A percentile compares a stretch with the other conserved stretches of the same genome.
Conservation (phyloP, 2,113 vertebrate species). For the Pseudorectes ferrugineus region DNA sequence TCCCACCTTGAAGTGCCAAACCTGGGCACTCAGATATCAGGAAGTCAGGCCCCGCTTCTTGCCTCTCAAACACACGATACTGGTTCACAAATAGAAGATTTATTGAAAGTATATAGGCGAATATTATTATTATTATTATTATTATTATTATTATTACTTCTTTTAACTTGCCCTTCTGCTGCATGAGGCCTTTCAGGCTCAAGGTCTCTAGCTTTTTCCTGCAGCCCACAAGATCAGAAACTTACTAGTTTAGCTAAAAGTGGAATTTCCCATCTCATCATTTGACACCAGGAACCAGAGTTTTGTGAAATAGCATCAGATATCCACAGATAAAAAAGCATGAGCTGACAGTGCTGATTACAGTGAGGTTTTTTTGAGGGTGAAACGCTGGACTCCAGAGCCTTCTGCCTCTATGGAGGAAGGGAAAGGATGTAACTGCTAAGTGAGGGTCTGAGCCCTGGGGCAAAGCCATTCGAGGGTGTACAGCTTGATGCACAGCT, state of each 20-base stretch:
- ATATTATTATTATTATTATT: not conserved
- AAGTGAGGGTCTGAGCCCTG: not conserved
- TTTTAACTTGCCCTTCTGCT: not conserved
- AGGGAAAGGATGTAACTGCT: not conserved
- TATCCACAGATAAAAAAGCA: not conserved
- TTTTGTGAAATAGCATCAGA: not conserved
- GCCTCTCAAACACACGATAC: not conserved
- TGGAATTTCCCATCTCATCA: not conserved
- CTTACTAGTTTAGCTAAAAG: not conserved
- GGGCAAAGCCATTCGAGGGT: not conserved
- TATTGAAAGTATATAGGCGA: not conserved
- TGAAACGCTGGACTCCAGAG: not conserved
- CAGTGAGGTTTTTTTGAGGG: not conserved
- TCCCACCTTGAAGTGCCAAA: not conserved
- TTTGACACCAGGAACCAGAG: not conserved
- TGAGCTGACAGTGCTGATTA: not conserved
- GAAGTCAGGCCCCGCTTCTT: not conserved
- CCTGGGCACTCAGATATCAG: fast-evolving
- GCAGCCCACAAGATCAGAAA: not conserved
- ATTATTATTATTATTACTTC: not conserved
- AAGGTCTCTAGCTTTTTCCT: not conserved
- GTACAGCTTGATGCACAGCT: fast-evolving
- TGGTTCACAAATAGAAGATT: not conserved
- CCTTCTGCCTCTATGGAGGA: not conserved
- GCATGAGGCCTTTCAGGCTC: not conserved